phyloP scores from a whole-genome alignment of 2,888 invertebrate species.

The Pseudococcus longispinus region DNA sequence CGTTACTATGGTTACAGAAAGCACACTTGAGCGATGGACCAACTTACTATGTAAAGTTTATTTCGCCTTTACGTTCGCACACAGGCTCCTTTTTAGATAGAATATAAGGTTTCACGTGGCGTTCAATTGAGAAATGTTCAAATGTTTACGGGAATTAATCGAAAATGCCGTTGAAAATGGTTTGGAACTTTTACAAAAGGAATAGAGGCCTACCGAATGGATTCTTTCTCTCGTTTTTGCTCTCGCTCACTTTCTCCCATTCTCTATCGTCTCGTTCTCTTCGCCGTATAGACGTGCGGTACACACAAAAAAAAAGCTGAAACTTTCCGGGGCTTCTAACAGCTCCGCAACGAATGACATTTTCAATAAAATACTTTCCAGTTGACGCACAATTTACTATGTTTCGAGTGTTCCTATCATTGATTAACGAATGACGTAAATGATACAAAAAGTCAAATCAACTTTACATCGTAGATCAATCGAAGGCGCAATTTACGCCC shows the following conservation, averaged over 20 bases:
- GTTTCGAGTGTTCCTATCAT: slow-evolving; percentile 3
- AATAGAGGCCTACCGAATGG: slow-evolving; percentile 47
- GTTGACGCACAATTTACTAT: slow-evolving; percentile 21
- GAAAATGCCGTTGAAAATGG: slow-evolving; percentile 53
- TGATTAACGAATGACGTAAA: slow-evolving; percentile 24
- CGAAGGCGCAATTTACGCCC: background rate
- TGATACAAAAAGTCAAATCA: slow-evolving; percentile 4
- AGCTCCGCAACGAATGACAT: slow-evolving; percentile 13
- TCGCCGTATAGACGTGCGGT: background rate
- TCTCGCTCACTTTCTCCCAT: background rate
- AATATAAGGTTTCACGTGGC: slow-evolving; percentile 53
- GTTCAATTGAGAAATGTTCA: slow-evolving; percentile 56
- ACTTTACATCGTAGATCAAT: slow-evolving; percentile 11
- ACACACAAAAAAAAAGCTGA: background rate
- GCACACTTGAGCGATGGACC: slow-evolving; percentile 57
- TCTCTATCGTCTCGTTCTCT: background rate
- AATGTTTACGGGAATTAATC: slow-evolving; percentile 57
- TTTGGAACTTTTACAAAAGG: slow-evolving; percentile 53
- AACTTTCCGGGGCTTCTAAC: slow-evolving; percentile 22
- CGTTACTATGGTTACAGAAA: slow-evolving; percentile 56
- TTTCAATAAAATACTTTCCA: slow-evolving; percentile 25
- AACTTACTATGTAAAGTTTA: slow-evolving; percentile 57
- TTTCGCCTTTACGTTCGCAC: slow-evolving; percentile 56
- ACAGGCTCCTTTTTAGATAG: slow-evolving; percentile 53
- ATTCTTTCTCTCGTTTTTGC: slow-evolving; percentile 12